These are phyloP conservation scores for Oreohelix idahoensis DNA, from an alignment of 1,140 invertebrate genomes.

Conservation along the genomic window DNA sequence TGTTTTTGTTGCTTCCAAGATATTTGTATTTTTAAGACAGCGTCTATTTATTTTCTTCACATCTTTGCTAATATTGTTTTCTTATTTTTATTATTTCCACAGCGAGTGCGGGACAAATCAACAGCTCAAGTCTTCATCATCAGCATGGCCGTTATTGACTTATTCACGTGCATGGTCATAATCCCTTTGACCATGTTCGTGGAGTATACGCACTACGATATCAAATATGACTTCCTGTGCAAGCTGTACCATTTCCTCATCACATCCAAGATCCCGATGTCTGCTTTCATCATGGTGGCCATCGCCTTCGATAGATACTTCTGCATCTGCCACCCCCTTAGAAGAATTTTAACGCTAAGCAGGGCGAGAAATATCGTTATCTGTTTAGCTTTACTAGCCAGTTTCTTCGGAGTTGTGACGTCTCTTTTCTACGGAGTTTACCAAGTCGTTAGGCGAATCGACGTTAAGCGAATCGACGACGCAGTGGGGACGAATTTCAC, in stretches of 20 bases:
- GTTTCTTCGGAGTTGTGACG: conserved; percentile 61
- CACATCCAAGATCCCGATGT: conserved; percentile 68
- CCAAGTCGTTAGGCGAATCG: conserved; percentile 24
- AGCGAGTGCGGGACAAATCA: conserved; percentile 58
- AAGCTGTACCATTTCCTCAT: conserved; percentile 70
- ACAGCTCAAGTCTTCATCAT: conserved; percentile 71
- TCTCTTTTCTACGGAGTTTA: conserved; percentile 63
- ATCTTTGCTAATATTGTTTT: background rate
- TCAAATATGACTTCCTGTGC: conserved; percentile 65
- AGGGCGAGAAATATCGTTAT: conserved; percentile 56
- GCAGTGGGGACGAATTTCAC: conserved; percentile 30
- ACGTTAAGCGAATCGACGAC: background rate
- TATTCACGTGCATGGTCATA: conserved; percentile 66
- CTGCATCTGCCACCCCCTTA: conserved; percentile 70
- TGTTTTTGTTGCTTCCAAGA: too few species aligned
- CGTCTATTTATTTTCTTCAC: too few species aligned
- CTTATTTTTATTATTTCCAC: conserved; percentile 21
- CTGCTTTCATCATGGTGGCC: conserved; percentile 70
- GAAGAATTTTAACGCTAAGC: conserved; percentile 40
- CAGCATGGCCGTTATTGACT: conserved; percentile 67
- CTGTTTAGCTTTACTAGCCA: conserved; percentile 57
- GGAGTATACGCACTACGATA: conserved; percentile 54
- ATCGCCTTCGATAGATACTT: conserved; percentile 71
- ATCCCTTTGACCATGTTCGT: conserved; percentile 67
- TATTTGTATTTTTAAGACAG: too few species aligned